A percentile compares a stretch with the other conserved stretches of the same genome.
phyloP scores from a whole-genome alignment of 2,888 invertebrate genomes.

The Andrena camellia region DNA sequence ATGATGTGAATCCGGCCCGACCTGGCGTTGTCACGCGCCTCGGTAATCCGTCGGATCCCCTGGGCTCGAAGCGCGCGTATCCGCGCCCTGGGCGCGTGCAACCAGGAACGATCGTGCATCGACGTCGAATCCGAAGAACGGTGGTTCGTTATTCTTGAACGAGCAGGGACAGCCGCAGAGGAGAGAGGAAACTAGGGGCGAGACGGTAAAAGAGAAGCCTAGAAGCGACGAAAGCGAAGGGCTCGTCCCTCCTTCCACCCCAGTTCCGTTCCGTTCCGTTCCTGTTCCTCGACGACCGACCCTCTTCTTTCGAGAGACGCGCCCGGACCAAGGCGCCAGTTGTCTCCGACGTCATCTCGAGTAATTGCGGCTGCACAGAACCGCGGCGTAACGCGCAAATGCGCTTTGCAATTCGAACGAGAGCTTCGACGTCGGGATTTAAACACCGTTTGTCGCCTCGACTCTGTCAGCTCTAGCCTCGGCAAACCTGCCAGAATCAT shows the following conservation, averaged over 20 bases:
- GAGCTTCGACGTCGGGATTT: conserved; percentile 37
- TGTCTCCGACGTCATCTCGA: conserved; percentile 56
- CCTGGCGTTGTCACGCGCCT: conserved; percentile 44
- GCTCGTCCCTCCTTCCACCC: conserved; percentile 7
- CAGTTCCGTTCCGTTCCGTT: neutral
- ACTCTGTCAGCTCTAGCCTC: neutral
- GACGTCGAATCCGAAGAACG: conserved; percentile 21
- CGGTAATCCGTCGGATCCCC: conserved; percentile 47
- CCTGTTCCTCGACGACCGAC: neutral
- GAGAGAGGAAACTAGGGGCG: conserved; percentile 5
- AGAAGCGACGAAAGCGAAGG: conserved; percentile 8
- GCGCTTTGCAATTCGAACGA: conserved; percentile 62
- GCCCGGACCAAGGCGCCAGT: conserved; percentile 27
- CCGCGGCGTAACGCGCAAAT: conserved; percentile 52
- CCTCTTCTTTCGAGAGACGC: conserved; percentile 43
- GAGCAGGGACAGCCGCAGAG: conserved; percentile 25
- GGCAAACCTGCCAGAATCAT: neutral
- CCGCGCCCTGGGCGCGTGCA: conserved; percentile 10
- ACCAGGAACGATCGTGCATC: conserved; percentile 2
- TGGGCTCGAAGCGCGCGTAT: conserved; percentile 6
- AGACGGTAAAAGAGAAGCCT: conserved; percentile 20
- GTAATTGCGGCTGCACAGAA: conserved; percentile 63
- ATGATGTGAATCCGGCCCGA: conserved; percentile 23
- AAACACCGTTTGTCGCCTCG: conserved; percentile 38
- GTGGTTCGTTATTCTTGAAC: conserved; percentile 17